A percentile compares a stretch with the other conserved stretches of the same genome.
phyloP scores from a whole-genome alignment of 2,797 vertebrate genomes.

The Phataginus tetradactyla region DNA sequence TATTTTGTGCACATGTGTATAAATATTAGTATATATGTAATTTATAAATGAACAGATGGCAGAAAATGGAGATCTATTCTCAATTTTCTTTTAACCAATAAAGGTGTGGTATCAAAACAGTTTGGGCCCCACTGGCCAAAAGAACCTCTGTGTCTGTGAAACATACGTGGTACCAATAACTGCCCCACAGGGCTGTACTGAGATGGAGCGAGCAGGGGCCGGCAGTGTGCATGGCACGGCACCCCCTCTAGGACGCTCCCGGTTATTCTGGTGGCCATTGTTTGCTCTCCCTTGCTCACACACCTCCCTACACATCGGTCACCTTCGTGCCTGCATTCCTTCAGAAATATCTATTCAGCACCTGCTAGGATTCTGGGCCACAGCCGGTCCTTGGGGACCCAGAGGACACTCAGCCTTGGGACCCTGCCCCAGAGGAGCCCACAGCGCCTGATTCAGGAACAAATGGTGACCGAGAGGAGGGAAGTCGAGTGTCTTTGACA shows the following conservation, averaged over 20 bases:
- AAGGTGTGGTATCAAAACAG: neutral
- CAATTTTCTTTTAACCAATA: neutral
- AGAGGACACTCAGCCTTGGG: neutral
- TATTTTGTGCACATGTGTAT: neutral
- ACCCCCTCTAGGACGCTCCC: accelerated
- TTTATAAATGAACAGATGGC: neutral
- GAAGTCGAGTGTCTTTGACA: neutral
- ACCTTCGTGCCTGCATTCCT: neutral
- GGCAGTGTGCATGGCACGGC: accelerated
- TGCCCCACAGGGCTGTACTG: neutral
- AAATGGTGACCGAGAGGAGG: neutral
- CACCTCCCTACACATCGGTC: too few species aligned
- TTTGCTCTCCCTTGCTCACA: neutral
- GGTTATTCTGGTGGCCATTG: neutral
- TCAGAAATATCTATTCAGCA: neutral
- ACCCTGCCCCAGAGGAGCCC: neutral
- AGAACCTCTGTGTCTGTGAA: neutral
- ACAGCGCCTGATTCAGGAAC: neutral
- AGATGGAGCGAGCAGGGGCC: neutral
- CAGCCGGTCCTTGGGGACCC: neutral
- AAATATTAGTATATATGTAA: neutral
- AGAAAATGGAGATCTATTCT: neutral
- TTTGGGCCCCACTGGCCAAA: neutral
- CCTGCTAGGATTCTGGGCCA: neutral
- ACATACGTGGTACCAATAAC: neutral